These are phyloP conservation scores for Abramis brama DNA, from an alignment of 2,113 vertebrate species.

Conservation along the genomic window DNA sequence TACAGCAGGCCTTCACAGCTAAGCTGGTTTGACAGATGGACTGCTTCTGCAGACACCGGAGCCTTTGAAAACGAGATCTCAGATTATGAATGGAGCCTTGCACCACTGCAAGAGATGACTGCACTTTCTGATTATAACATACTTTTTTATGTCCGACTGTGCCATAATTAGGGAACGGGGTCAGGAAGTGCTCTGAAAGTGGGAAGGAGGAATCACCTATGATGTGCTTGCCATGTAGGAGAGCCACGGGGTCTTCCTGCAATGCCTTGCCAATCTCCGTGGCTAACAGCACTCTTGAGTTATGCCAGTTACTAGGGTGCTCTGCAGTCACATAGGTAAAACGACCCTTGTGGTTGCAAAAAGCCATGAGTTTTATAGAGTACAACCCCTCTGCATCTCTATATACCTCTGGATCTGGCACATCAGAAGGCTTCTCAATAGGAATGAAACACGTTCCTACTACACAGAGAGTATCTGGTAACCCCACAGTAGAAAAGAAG, in stretches of 20 bases:
- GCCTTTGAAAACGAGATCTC: slow-evolving; percentile 42
- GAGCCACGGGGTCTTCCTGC: slow-evolving; percentile 43
- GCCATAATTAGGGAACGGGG: slow-evolving; percentile 53
- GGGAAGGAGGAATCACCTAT: slow-evolving; percentile 45
- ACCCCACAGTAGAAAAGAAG: slow-evolving; percentile 31
- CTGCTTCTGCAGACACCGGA: slow-evolving; percentile 42
- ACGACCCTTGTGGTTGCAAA: slow-evolving; percentile 49
- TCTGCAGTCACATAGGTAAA: slow-evolving; percentile 50
- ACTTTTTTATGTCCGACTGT: slow-evolving; percentile 46
- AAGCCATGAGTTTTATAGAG: slow-evolving; percentile 51
- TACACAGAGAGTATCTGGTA: slow-evolving; percentile 50
- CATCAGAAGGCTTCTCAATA: slow-evolving; percentile 46
- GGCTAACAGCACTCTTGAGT: slow-evolving; percentile 43
- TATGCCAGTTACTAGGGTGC: slow-evolving; percentile 56
- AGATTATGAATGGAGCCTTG: slow-evolving; percentile 38
- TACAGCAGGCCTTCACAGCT: slow-evolving; percentile 56
- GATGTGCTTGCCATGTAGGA: slow-evolving; percentile 50
- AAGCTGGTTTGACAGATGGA: slow-evolving; percentile 36
- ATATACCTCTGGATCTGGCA: slow-evolving; percentile 52
- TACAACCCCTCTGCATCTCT: slow-evolving; percentile 27
- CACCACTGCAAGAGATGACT: slow-evolving; percentile 39
- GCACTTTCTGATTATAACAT: slow-evolving; percentile 52
- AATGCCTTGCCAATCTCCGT: slow-evolving; percentile 50
- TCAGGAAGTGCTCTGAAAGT: slow-evolving; percentile 57
- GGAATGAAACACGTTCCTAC: slow-evolving; percentile 43